phyloP scores from a whole-genome alignment of 1,140 invertebrate genomes.

The Hyposmocoma kahamanoa region DNA sequence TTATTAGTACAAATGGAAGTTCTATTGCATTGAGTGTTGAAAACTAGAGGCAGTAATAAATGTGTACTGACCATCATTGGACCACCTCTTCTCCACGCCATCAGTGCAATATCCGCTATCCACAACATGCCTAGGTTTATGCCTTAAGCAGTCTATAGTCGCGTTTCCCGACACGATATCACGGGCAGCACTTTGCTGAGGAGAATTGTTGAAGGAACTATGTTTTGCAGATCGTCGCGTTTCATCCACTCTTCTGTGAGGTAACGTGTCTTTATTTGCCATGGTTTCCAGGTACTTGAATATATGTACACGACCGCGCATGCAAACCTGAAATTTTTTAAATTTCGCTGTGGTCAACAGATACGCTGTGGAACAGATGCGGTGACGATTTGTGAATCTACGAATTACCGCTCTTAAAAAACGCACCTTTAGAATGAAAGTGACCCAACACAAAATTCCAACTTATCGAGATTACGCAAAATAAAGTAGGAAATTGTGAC shows the following conservation, averaged over 20 bases:
- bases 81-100: conserved; percentile 89
- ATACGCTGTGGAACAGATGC: too few relatives aligned
- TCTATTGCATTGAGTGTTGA: too few relatives aligned
- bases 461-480: too few relatives aligned
- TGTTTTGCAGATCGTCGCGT: conserved; percentile 63
- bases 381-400: too few relatives aligned
- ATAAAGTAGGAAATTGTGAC: too few relatives aligned
- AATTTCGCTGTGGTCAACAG: too few relatives aligned
- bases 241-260: conserved; percentile 70
- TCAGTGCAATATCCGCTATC: conserved; percentile 93
- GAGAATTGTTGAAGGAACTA: conserved; percentile 55
- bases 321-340: conserved; percentile 85
- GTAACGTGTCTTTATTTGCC: conserved; percentile 80
- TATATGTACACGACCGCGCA: conserved; percentile 92
- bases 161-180: conserved; percentile 70
- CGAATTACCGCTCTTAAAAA: too few relatives aligned
- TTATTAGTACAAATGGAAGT: too few relatives aligned
- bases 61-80: conserved; percentile 78
- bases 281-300: conserved; percentile 95
- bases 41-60: too few relatives aligned
- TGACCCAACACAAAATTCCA: too few relatives aligned
- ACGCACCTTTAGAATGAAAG: too few relatives aligned
- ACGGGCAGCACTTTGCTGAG: conserved; percentile 37
- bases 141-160: conserved; percentile 69
- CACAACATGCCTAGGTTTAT: conserved; percentile 81